A percentile compares a stretch with the other conserved stretches of the same genome.
Evolutionary conservation across 2,888 invertebrate species (phyloP).

Genomic region (Tetramorium bicarinatum): DNA sequence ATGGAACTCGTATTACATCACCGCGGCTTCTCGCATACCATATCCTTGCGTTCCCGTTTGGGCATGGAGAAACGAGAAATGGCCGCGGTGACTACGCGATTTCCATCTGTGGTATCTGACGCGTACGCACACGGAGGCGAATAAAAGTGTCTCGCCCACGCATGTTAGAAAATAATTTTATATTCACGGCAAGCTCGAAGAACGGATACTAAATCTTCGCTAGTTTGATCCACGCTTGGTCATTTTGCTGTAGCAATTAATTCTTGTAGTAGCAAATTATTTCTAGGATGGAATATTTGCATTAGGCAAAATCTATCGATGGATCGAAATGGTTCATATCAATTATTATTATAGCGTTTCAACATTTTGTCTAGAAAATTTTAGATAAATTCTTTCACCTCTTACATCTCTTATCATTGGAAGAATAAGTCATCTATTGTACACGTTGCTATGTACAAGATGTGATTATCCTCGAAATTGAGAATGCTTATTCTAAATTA

Average conservation of each 20-base stretch:
- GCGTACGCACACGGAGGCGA: slow-evolving; percentile 9
- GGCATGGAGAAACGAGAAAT: slow-evolving; percentile 30
- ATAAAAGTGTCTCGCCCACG: slow-evolving; percentile 46
- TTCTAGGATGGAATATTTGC: not conserved
- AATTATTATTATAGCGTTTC: not conserved
- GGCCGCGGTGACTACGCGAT: slow-evolving; percentile 52
- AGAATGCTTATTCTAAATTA: slow-evolving; percentile 14
- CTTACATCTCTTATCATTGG: too few relatives aligned
- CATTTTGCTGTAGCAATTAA: not conserved
- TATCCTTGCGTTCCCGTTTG: slow-evolving; percentile 50
- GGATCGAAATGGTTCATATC: not conserved
- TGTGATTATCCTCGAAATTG: not conserved
- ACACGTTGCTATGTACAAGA: not conserved
- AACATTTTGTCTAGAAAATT: not conserved
- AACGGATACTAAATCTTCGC: slow-evolving; percentile 9
- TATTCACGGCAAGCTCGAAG: not conserved
- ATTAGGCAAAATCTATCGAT: not conserved
- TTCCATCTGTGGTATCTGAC: slow-evolving; percentile 39
- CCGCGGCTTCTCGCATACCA: slow-evolving; percentile 55
- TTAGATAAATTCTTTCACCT: not conserved
- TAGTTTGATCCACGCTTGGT: not conserved
- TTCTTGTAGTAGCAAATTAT: not conserved
- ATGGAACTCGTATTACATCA: slow-evolving; percentile 68
- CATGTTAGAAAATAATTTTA: slow-evolving; percentile 46
- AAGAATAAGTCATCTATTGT: not conserved